Evolutionary conservation across 2,888 invertebrate genomes (phyloP).

Genomic region (Entomobrya proxima): DNA sequence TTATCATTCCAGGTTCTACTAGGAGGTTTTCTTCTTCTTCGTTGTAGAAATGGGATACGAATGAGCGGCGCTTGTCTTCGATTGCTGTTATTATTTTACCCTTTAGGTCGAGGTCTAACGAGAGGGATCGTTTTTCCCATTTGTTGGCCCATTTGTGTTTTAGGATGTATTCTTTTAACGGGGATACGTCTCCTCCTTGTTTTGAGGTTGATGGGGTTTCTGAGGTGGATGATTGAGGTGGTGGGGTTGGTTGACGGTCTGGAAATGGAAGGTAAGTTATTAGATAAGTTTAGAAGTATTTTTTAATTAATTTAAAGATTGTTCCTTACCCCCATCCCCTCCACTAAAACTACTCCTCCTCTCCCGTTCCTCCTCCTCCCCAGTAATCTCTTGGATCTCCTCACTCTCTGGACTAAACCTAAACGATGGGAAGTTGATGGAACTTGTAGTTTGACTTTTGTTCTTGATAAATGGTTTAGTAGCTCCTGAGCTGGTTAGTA

Average conservation of each 20-base stretch:
- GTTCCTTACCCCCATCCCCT: neutral
- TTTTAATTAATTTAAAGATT: neutral
- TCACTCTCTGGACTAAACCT: slow-evolving; percentile 74
- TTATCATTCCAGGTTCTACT: neutral
- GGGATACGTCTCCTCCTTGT: slow-evolving; percentile 74
- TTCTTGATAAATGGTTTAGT: slow-evolving; percentile 40
- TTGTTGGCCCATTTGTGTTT: slow-evolving; percentile 74
- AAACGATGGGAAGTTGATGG: slow-evolving; percentile 65
- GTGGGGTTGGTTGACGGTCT: slow-evolving; percentile 2
- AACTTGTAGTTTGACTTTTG: slow-evolving; percentile 30
- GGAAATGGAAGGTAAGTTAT: neutral
- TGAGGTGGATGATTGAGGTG: slow-evolving; percentile 47
- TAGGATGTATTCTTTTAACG: slow-evolving; percentile 75
- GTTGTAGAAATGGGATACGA: slow-evolving; percentile 72
- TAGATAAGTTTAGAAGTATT: neutral
- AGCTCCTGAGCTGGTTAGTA: slow-evolving; percentile 14
- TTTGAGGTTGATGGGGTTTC: slow-evolving; percentile 62
- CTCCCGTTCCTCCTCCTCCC: neutral
- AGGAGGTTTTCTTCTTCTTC: slow-evolving; percentile 67
- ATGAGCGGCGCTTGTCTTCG: slow-evolving; percentile 73
- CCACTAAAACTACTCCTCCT: neutral
- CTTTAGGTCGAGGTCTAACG: slow-evolving; percentile 73
- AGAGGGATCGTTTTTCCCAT: slow-evolving; percentile 73
- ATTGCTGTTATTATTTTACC: slow-evolving; percentile 73
- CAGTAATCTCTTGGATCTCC: slow-evolving; percentile 67